These are phyloP conservation scores for Chaetodon auriga DNA, from an alignment of 2,113 vertebrate species.

Conservation along the genomic window DNA sequence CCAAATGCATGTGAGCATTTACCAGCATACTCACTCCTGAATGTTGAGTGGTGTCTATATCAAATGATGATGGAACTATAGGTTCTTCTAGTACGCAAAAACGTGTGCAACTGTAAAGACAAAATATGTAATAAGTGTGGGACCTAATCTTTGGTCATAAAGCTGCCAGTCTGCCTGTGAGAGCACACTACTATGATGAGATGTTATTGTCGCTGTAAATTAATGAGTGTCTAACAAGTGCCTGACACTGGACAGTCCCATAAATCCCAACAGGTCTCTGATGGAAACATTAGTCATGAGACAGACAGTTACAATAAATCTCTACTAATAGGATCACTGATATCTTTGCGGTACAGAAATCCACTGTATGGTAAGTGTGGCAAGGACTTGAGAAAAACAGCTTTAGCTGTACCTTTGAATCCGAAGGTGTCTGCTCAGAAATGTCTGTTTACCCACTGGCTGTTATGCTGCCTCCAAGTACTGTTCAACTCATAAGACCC, in stretches of 20 bases:
- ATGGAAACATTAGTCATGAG: neutral
- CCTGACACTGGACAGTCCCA: neutral
- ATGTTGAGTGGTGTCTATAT: too few relatives aligned
- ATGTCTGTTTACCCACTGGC: constrained; percentile 9
- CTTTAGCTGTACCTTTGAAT: neutral
- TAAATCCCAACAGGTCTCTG: neutral
- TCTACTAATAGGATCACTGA: too few relatives aligned
- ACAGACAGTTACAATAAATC: neutral
- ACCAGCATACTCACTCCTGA: neutral
- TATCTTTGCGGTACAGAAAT: neutral
- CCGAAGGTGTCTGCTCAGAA: neutral
- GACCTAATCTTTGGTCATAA: neutral
- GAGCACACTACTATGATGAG: too few relatives aligned
- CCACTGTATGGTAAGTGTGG: neutral
- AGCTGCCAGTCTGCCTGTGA: too few relatives aligned
- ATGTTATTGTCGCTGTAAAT: neutral
- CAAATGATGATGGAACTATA: too few relatives aligned
- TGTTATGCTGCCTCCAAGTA: neutral
- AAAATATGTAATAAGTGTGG: neutral
- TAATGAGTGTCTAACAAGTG: neutral
- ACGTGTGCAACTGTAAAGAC: too few relatives aligned
- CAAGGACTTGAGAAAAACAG: neutral
- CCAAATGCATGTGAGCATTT: too few relatives aligned
- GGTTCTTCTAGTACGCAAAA: too few relatives aligned
- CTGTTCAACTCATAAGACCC: neutral